These are phyloP conservation scores for Gryllus bimaculatus DNA, from an alignment of 1,140 invertebrate genomes.

Conservation along the genomic window DNA sequence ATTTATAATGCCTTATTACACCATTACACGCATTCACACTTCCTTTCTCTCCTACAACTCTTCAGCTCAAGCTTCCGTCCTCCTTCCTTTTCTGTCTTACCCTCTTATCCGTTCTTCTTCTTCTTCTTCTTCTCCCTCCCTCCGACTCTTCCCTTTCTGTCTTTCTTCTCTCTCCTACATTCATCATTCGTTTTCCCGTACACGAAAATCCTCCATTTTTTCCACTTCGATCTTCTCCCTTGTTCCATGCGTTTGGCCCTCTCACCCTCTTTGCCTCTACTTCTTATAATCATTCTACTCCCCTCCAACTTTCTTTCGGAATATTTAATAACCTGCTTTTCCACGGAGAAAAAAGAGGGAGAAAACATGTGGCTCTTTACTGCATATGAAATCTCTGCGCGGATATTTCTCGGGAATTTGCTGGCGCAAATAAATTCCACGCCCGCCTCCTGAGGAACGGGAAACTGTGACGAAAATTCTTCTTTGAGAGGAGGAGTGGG, in stretches of 20 bases:
- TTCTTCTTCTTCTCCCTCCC: neutral
- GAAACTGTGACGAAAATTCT: neutral
- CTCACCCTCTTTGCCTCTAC: no score
- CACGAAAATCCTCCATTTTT: no score
- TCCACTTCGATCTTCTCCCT: neutral
- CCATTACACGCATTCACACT: no score
- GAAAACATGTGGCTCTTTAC: neutral
- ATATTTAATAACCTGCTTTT: conserved; percentile 1
- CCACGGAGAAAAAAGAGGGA: neutral
- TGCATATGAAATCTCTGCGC: neutral
- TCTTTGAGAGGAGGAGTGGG: neutral
- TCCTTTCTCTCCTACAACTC: no score
- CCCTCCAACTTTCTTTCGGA: neutral
- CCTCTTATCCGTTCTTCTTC: neutral
- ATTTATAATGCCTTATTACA: no score
- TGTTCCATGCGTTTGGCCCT: neutral
- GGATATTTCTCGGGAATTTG: neutral
- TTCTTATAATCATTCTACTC: no score
- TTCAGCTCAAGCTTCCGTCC: no score
- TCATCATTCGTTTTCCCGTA: no score
- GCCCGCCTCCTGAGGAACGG: no score
- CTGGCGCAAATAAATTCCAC: neutral
- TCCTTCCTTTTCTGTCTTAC: no score
- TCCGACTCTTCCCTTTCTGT: neutral
- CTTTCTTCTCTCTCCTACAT: neutral